phyloP scores from a whole-genome alignment of 2,888 invertebrate genomes.

The Tipula confusa region DNA sequence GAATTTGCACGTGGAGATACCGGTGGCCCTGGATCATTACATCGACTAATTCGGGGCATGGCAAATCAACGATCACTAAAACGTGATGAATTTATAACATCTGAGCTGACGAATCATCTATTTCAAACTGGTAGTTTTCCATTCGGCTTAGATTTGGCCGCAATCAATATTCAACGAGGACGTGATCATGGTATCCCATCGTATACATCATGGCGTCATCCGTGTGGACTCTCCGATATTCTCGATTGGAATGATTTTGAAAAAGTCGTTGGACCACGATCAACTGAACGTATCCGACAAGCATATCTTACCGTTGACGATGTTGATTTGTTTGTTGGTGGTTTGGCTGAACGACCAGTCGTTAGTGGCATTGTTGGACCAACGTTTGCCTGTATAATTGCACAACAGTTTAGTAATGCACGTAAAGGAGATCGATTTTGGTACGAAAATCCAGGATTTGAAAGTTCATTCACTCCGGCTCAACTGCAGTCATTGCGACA shows the following conservation, averaged over 20 bases:
- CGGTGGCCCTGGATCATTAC: slow-evolving; percentile 74
- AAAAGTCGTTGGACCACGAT: slow-evolving; percentile 61
- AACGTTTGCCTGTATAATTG: slow-evolving; percentile 83
- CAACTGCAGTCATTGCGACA: slow-evolving; percentile 70
- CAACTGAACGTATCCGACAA: slow-evolving; percentile 58
- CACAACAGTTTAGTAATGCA: slow-evolving; percentile 75
- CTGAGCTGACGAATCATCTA: slow-evolving; percentile 76
- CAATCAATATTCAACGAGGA: slow-evolving; percentile 82
- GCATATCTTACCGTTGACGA: slow-evolving; percentile 67
- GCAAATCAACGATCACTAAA: slow-evolving; percentile 71
- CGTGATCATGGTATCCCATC: slow-evolving; percentile 81
- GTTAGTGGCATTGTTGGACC: slow-evolving; percentile 78
- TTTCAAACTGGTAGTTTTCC: slow-evolving; percentile 68
- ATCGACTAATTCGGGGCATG: slow-evolving; percentile 71
- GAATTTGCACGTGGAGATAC: slow-evolving; percentile 70
- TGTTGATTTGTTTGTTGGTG: slow-evolving; percentile 79
- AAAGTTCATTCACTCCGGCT: slow-evolving; percentile 69
- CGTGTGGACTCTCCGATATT: slow-evolving; percentile 68
- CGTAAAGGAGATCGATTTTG: slow-evolving; percentile 76
- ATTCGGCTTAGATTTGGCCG: slow-evolving; percentile 81
- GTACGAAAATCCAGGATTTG: slow-evolving; percentile 75
- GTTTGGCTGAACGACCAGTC: slow-evolving; percentile 75
- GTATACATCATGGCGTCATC: slow-evolving; percentile 74
- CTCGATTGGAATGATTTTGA: slow-evolving; percentile 66
- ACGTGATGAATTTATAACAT: slow-evolving; percentile 75